Base-by-base conservation (phyloP, 2,888 invertebrate genomes). In the Acleris emargana region DNA sequence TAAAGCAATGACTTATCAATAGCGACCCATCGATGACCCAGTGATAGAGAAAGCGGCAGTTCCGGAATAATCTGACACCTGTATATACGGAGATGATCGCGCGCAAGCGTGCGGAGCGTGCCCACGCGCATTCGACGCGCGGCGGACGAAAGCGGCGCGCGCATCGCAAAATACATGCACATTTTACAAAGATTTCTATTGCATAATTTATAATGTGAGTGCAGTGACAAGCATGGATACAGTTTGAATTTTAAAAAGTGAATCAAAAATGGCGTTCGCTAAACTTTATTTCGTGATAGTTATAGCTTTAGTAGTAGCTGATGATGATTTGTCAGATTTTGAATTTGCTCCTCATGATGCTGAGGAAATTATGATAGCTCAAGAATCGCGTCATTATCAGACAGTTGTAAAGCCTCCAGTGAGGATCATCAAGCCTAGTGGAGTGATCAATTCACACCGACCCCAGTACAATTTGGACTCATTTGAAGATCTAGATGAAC, bases 11-110 rank as follows among this genome's bases (percentile, higher is more conserved):
- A 78, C 75, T 79, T 81, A 82, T 82, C 83, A 83, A 82, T 81
- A 74, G 66, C 80, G 81, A 80, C 78, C 79, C 69, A 71, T 72
- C 75, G 80, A 73, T 83, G 86, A 87, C 89, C 87, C 76, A 69
- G 71, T 61, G 69, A 68, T 63, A 80, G 91, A 83, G 91, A 91
- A 91, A 91, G 91, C 86, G 73, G 68, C 72, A 90, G 89, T 87
- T 91, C 91, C 91, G 91, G 91, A 74, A 88, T 77, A 82, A 88
- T 84, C 85, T 85, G 87, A 88, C 87, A 87, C 83, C 80, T 80
- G 86, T 81, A 81, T 80, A 83, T 75, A 76, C 81, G 81, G 78
- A 81, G 82, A 84, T 82, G 84, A 80, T 84, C 83, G 85, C 79
- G 77, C 78, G 84, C 80, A 38, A 38, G 77, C 76, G 78, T 72